A percentile compares a stretch with the other conserved stretches of the same genome.
Conservation (phyloP, 2,888 invertebrate species). For the Clepsis dumicolana region DNA sequence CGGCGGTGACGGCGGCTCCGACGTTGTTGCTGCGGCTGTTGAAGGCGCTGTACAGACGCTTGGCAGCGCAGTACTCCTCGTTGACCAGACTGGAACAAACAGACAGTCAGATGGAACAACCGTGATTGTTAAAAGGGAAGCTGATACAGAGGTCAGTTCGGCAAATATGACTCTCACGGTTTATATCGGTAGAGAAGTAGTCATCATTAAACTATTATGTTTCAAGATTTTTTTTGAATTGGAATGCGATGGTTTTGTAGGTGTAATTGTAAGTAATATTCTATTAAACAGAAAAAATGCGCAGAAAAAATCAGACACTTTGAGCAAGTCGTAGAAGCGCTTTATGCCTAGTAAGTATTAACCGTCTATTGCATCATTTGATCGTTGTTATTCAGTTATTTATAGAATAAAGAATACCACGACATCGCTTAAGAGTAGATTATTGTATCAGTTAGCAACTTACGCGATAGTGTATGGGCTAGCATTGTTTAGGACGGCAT, state of each 20-base stretch:
- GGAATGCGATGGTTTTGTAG: too few species aligned
- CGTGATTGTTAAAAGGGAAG: background rate
- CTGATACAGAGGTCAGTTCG: conserved; percentile 26
- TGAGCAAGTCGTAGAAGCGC: too few species aligned
- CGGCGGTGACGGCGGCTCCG: conserved; percentile 66
- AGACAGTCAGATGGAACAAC: background rate
- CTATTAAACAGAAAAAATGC: too few species aligned
- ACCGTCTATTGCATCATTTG: too few species aligned
- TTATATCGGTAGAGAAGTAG: conserved; percentile 16
- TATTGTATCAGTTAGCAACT: conserved; percentile 22
- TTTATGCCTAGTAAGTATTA: too few species aligned
- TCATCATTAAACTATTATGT: conserved; percentile 22
- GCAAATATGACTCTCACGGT: conserved; percentile 35
- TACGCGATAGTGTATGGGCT: conserved; percentile 54
- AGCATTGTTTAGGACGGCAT: conserved; percentile 54
- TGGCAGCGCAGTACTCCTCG: conserved; percentile 71
- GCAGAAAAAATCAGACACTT: too few species aligned
- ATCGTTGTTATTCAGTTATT: too few species aligned
- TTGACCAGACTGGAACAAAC: conserved; percentile 59
- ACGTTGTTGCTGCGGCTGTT: conserved; percentile 65
- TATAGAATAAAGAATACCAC: too few species aligned
- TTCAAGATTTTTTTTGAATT: background rate
- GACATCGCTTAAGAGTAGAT: background rate
- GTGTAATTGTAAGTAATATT: too few species aligned
- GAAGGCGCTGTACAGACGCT: conserved; percentile 64